phyloP scores from a whole-genome alignment of 2,113 vertebrate species.

The Dipodomys stephensi region DNA sequence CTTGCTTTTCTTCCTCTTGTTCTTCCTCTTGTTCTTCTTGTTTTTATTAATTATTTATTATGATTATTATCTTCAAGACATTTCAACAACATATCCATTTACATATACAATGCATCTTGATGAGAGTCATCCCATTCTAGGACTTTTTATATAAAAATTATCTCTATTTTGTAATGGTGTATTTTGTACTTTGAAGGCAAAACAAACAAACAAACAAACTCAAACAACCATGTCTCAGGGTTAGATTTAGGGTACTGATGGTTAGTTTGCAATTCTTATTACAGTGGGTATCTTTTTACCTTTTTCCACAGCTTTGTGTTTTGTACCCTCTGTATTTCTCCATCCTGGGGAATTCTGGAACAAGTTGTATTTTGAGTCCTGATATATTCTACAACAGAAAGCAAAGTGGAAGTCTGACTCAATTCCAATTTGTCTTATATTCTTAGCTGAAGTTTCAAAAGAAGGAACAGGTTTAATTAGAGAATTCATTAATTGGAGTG shows the following conservation, averaged over 20 bases:
- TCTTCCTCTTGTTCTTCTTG: too few relatives aligned
- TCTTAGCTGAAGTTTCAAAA: constrained; percentile 63
- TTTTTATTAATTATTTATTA: too few relatives aligned
- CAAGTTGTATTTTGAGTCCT: background rate
- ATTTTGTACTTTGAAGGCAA: too few relatives aligned
- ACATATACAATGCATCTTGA: too few relatives aligned
- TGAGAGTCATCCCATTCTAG: too few relatives aligned
- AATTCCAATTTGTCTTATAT: constrained; percentile 56
- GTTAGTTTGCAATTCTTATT: background rate
- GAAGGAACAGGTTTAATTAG: constrained; percentile 79
- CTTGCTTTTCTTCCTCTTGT: too few relatives aligned
- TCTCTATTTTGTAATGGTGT: too few relatives aligned
- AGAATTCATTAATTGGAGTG: constrained; percentile 68
- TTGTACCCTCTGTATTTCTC: background rate
- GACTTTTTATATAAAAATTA: too few relatives aligned
- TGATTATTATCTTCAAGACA: too few relatives aligned
- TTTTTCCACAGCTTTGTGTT: background rate
- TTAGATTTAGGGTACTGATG: background rate
- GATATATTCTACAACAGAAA: background rate
- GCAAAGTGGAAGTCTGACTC: constrained; percentile 29
- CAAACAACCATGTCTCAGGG: background rate
- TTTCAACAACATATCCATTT: too few relatives aligned
- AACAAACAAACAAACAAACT: background rate
- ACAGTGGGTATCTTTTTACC: background rate
- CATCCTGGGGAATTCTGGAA: constrained; percentile 2